These are phyloP conservation scores for Gymnothorax javanicus DNA, from an alignment of 2,797 vertebrate genomes.

Conservation along the genomic window DNA sequence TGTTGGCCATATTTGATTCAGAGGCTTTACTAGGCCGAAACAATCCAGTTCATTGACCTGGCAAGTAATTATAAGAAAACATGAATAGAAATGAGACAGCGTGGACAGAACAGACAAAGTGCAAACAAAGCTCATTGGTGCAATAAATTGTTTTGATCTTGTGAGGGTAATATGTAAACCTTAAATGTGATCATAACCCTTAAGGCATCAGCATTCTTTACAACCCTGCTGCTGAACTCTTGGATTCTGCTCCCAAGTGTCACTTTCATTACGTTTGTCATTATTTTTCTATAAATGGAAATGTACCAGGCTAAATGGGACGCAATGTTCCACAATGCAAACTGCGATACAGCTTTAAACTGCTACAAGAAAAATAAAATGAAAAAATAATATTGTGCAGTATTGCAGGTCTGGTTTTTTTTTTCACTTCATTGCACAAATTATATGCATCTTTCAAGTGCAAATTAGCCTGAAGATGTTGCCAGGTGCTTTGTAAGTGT, in stretches of 20 bases:
- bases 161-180: not conserved
- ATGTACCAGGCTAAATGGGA: not conserved
- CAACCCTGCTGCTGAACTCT: too few relatives aligned
- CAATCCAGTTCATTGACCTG: not conserved
- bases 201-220: not conserved
- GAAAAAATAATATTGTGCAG: not conserved
- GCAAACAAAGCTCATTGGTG: not conserved
- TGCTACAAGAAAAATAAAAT: not conserved
- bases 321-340: not conserved
- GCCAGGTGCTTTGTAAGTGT: not conserved
- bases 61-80: not conserved
- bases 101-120: not conserved
- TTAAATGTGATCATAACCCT: not conserved
- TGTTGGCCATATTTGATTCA: not conserved
- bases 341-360: not conserved
- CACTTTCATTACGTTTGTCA: slow-evolving; percentile 3
- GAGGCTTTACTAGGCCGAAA: not conserved
- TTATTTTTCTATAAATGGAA: not conserved
- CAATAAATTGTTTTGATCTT: not conserved
- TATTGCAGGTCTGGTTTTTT: not conserved
- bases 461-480: not conserved
- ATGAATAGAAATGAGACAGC: not conserved
- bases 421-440: not conserved
- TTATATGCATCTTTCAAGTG: not conserved
- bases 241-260: not conserved